phyloP scores from a whole-genome alignment of 2,797 vertebrate species.

The Pteropus rufus region DNA sequence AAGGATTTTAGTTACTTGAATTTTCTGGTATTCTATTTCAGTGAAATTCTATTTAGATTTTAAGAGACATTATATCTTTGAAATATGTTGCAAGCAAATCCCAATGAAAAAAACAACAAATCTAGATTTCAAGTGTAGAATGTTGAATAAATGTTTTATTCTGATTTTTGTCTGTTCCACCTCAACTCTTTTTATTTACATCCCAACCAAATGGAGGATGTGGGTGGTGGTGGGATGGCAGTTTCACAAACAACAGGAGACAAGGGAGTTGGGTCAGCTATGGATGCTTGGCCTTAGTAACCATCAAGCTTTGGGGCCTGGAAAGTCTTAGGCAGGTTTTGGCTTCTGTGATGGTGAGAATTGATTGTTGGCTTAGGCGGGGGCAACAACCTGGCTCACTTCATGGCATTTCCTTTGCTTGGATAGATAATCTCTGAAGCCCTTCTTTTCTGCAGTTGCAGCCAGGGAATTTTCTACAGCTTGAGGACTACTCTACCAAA shows the following conservation, averaged over 20 bases:
- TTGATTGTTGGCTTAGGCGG: not conserved
- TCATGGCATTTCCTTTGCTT: not conserved
- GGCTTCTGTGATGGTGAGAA: too few species aligned
- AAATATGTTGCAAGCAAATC: conserved; percentile 8
- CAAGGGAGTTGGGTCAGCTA: not conserved
- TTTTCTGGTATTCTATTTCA: conserved; percentile 16
- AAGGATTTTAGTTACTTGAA: not conserved
- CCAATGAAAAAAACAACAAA: not conserved
- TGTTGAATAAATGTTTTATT: conserved; percentile 7
- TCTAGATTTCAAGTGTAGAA: conserved; percentile 7
- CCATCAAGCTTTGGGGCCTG: not conserved
- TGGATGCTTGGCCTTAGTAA: not conserved
- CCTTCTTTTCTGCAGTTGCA: not conserved
- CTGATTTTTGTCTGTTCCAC: not conserved
- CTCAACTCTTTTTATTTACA: not conserved
- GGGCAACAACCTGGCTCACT: not conserved
- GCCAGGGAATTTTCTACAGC: not conserved
- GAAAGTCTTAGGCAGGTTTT: not conserved
- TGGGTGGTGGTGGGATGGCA: not conserved
- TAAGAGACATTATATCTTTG: not conserved
- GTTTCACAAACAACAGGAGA: not conserved
- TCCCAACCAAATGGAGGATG: not conserved
- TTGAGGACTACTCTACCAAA: not conserved
- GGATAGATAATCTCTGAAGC: not conserved
- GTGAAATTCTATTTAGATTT: conserved; percentile 7